These are phyloP conservation scores for Anguilla japonica DNA, from an alignment of 2,113 vertebrate species.

Conservation along the genomic window DNA sequence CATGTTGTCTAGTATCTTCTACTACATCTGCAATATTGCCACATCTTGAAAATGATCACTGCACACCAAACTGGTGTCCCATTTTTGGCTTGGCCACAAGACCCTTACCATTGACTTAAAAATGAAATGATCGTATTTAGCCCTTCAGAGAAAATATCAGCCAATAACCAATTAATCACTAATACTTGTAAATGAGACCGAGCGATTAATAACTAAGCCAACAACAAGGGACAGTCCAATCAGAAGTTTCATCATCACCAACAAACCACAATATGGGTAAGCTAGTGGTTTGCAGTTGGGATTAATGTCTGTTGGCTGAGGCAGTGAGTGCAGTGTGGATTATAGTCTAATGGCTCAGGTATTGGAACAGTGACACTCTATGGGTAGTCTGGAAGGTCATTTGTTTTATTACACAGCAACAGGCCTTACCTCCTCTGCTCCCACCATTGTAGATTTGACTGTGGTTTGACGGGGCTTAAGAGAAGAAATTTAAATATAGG, in stretches of 20 bases:
- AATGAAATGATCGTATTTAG: not conserved
- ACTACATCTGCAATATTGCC: too few species aligned
- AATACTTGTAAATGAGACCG: not conserved
- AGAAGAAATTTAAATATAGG: conserved; percentile 17
- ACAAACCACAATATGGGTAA: too few species aligned
- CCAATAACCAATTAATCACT: too few species aligned
- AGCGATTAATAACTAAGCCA: not conserved
- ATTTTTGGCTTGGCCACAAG: not conserved
- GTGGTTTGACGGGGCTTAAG: conserved; percentile 30
- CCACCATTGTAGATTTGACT: conserved; percentile 33
- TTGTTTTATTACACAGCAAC: not conserved
- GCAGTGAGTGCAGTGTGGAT: not conserved
- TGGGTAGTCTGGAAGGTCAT: not conserved
- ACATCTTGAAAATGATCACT: not conserved
- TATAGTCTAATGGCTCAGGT: not conserved
- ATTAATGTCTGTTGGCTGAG: too few species aligned
- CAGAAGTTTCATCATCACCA: too few species aligned
- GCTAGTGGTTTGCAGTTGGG: not conserved
- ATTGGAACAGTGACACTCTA: not conserved
- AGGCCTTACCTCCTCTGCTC: conserved; percentile 31
- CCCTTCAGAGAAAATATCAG: too few species aligned
- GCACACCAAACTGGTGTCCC: not conserved
- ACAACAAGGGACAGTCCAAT: too few species aligned
- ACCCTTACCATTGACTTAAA: not conserved
- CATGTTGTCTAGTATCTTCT: too few species aligned